Base-by-base conservation (phyloP, 2,888 invertebrate species). In the Drosophila acutilabella region DNA sequence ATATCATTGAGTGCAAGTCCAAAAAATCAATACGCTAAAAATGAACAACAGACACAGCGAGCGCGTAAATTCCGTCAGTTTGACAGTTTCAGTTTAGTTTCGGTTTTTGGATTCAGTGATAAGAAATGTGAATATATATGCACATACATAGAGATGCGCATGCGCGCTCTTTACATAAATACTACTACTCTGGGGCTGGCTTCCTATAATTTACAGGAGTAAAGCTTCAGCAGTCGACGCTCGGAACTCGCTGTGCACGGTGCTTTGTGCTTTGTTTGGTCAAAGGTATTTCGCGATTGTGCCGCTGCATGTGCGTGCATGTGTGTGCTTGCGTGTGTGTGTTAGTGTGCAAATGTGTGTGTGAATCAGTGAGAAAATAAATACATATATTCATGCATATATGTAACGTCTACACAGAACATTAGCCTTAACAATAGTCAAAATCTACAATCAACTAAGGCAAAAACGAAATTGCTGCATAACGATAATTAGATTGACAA, bases 41-140 rank as follows among this genome's bases (percentile, higher is more conserved):
- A 56, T 59, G 66, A 72, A 68, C 56, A 78, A 76, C 70, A 72
- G 68, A 60, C 51, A 62, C 26, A 40, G 64, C 67, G 57, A 80
- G 78, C 75, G 84, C 79, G 80, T 73, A 88, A 85, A 89, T 89
- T 89, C 89, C 89, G 81, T 89, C 77, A 87, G 90, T 82, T 89
- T 81, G 75, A 69, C 75, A 64, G 60, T 61, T 73, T 64, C 66
- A 47, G 54, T 75, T 23, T 23, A 64, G 60, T 61, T 59, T 57
- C 56, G 54, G 30, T 30, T 54, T 61, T 48, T 48, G 33, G 60
- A 56, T 70, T 65, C 80, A 78, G 80, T 81, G 89, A 88, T 81
- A 87, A 87, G 79, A 81, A 74, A 64, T 62, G 45, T 53, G 40
- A 47, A 58, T 13, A 50, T 51, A 60, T 38, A 6, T 30, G 30